Evolutionary conservation across 2,797 vertebrate species (phyloP).

Genomic region (Diceros bicornis): DNA sequence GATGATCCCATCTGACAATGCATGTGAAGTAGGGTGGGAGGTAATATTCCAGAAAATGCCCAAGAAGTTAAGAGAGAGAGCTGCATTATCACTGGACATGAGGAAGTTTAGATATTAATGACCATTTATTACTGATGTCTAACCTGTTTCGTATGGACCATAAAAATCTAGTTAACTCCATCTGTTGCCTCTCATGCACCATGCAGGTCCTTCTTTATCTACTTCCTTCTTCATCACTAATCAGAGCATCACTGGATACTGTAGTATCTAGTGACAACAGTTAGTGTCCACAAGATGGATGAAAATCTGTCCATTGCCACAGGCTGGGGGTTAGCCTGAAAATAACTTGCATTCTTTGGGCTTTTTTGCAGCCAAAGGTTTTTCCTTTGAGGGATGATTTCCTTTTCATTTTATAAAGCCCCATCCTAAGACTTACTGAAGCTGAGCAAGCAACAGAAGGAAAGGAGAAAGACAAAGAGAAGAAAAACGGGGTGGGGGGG

Average conservation of each 20-base stretch:
- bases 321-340: neutral
- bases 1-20: neutral
- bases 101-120: neutral
- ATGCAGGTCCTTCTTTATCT: neutral
- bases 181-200: neutral
- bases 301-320: neutral
- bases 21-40: neutral
- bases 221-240: neutral
- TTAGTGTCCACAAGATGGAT: neutral
- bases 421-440: neutral
- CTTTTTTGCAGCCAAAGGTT: neutral
- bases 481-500: too few relatives aligned
- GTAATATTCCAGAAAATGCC: neutral
- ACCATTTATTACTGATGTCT: neutral
- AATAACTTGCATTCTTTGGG: neutral
- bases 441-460: neutral
- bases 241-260: neutral
- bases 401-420: neutral
- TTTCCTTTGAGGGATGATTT: neutral
- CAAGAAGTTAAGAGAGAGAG: neutral
- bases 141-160: neutral
- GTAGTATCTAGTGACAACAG: neutral
- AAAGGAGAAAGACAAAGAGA: neutral
- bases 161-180: too few relatives aligned
- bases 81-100: neutral